Conservation (phyloP, 2,797 vertebrate genomes). For the Neosalanx taihuensis region DNA sequence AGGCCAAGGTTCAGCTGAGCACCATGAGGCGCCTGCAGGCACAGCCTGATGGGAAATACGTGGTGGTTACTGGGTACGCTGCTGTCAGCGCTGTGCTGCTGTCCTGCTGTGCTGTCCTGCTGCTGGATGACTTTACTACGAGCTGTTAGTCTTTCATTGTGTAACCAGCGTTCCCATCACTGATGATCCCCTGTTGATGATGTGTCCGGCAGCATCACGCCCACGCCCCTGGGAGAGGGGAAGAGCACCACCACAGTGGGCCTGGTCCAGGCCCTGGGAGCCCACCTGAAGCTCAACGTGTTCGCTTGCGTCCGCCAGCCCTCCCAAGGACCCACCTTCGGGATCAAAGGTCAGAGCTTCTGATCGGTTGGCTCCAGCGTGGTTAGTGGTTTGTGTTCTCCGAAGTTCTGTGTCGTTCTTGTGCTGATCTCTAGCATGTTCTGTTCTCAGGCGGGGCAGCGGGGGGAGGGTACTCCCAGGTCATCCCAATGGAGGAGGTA, state of each 20-base stretch:
- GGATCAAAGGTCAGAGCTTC: conserved; percentile 87
- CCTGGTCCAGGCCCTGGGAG: conserved; percentile 91
- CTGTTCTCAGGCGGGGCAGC: conserved; percentile 88
- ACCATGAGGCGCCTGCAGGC: conserved; percentile 80
- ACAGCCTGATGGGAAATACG: conserved; percentile 90
- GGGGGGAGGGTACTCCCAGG: conserved; percentile 97
- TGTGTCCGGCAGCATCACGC: conserved; percentile 83
- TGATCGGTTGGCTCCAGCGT: neutral
- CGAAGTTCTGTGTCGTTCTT: neutral
- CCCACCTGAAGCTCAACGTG: conserved; percentile 89
- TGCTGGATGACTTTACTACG: too few relatives aligned
- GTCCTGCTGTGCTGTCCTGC: too few relatives aligned
- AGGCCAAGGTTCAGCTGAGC: conserved; percentile 90
- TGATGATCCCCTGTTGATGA: too few relatives aligned
- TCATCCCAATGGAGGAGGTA: conserved; percentile 99
- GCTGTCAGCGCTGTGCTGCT: neutral
- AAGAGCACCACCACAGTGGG: conserved; percentile 97
- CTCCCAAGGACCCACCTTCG: conserved; percentile 97
- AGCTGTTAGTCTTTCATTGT: neutral
- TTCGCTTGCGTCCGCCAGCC: conserved; percentile 96
- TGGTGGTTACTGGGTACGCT: conserved; percentile 92
- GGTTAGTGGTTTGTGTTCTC: neutral
- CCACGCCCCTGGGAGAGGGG: conserved; percentile 95
- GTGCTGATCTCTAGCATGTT: conserved; percentile 10
- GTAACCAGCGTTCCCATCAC: too few relatives aligned